phyloP scores from a whole-genome alignment of 2,888 invertebrate species.

The Melikaiella ostensackeni region DNA sequence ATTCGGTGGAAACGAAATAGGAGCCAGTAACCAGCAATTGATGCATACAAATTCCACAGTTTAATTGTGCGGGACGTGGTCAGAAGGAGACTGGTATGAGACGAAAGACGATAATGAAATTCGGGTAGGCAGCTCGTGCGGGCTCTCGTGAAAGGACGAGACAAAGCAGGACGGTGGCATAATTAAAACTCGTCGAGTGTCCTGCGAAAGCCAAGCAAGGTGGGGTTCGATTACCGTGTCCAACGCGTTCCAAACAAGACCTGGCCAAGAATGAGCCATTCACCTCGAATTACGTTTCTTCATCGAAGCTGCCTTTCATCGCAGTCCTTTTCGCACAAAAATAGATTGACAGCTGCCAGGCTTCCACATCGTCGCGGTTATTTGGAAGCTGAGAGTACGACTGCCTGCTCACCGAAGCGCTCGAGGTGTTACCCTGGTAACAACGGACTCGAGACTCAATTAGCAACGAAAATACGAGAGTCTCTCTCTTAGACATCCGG shows the following conservation, averaged over 20 bases:
- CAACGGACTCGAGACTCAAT: slow-evolving; percentile 69
- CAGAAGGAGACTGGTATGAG: neutral
- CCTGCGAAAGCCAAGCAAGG: slow-evolving; percentile 56
- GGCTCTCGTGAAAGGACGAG: slow-evolving; percentile 60
- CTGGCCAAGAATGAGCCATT: slow-evolving; percentile 57
- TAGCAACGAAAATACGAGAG: slow-evolving; percentile 71
- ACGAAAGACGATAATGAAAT: slow-evolving; percentile 31
- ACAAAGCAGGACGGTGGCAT: slow-evolving; percentile 63
- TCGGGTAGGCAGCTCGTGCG: slow-evolving; percentile 58
- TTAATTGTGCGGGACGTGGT: slow-evolving; percentile 3
- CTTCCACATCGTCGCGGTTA: slow-evolving; percentile 49
- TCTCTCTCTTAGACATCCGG: slow-evolving; percentile 40
- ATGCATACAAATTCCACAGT: neutral
- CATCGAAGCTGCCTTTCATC: slow-evolving; percentile 49
- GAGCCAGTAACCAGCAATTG: slow-evolving; percentile 5
- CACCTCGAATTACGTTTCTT: slow-evolving; percentile 57
- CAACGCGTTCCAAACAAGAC: slow-evolving; percentile 54
- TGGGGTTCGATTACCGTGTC: slow-evolving; percentile 64
- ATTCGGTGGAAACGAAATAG: neutral
- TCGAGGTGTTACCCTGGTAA: slow-evolving; percentile 57
- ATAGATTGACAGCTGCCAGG: slow-evolving; percentile 63
- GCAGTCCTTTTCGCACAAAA: slow-evolving; percentile 55
- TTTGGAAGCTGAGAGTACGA: slow-evolving; percentile 38
- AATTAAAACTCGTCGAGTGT: slow-evolving; percentile 72
- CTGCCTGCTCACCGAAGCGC: slow-evolving; percentile 26